Evolutionary conservation across 1,140 invertebrate species (phyloP), one percentile per base, ranked within the genome.

Genomic region (Rhagoletis pomonella): DNA sequence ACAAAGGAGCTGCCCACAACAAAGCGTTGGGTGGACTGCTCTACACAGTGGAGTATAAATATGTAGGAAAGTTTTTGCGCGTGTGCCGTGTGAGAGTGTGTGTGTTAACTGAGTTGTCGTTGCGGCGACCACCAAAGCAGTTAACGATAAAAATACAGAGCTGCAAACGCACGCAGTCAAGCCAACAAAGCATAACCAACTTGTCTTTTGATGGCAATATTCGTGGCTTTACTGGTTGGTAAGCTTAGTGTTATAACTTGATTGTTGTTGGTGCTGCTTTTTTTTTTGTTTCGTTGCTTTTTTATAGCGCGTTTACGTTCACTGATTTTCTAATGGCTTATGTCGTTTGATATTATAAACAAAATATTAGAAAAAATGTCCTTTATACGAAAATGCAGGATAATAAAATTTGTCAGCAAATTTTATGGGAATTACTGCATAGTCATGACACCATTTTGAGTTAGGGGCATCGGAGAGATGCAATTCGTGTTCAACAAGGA

Each of bases 321-420:
- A 67, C 9, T 29, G n/a, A 19, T 39, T 67, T 67, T 67, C 19
- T 65, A 65, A 67, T 12, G 39, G 39, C 10, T 29, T 67, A 39
- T 67, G 3, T 39, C 64, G 39, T 67, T 42, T 19, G 12, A 12
- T 42, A 67, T 39, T 67, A 67, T 67, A 39, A 39, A 67, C 19
- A 3, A 67, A 42, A 39, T 67, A 29, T 42, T 39, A 12, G 64
- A 67, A 67, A 67, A 67, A 67, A 10, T 67, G 64, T 67, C 64
- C 2, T 67, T 67, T 67, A 67, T 10, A 67, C 39, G 64, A 39
- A 67, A 67, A 67, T 67, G 12, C 29, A 14, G 64, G 19, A 67
- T 42, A 42, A 67, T 67, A 67, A 67, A 67, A 67, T 67, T 67
- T 67, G 64, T 67, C 64, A 67, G 29, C 64, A 67, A 65, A 42